phyloP scores from a whole-genome alignment of 2,797 vertebrate genomes.

The Geotrypetes seraphini region DNA sequence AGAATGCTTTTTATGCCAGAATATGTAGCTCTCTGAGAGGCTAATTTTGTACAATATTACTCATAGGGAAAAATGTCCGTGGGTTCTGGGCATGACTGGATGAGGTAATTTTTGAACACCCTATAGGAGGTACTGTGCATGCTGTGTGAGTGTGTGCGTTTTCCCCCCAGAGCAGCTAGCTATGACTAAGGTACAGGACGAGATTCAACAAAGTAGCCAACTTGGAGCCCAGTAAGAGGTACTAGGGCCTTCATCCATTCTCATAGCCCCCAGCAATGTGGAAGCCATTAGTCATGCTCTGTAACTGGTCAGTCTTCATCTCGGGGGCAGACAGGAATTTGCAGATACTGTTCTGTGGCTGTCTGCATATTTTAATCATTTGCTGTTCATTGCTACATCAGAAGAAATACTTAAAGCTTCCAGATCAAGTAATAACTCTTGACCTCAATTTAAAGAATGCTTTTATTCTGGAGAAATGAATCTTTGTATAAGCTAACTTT shows the following conservation, averaged over 20 bases:
- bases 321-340: slow-evolving; percentile 19
- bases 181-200: too few species aligned
- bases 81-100: too few species aligned
- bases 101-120: too few species aligned
- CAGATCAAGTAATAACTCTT: slow-evolving; percentile 6
- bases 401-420: slow-evolving; percentile 12
- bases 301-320: slow-evolving; percentile 10
- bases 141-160: too few species aligned
- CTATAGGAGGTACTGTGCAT: too few species aligned
- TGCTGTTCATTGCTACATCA: slow-evolving; percentile 3
- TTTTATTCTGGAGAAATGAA: neutral
- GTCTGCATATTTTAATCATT: slow-evolving; percentile 19
- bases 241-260: neutral
- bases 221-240: neutral
- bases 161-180: too few species aligned
- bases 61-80: too few species aligned
- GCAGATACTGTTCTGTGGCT: slow-evolving; percentile 24
- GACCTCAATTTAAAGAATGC: slow-evolving; percentile 14
- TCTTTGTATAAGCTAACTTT: slow-evolving; percentile 6
- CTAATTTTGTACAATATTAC: too few species aligned
- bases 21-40: too few species aligned
- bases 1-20: too few species aligned
- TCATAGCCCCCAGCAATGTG: neutral
- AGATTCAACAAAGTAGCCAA: too few species aligned
- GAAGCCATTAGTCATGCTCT: neutral